Evolutionary conservation across 92 coral and sea anemone species (phyloP), one percentile per base, ranked within the genome.

Genomic region (Zoanthus sansibaricus): DNA sequence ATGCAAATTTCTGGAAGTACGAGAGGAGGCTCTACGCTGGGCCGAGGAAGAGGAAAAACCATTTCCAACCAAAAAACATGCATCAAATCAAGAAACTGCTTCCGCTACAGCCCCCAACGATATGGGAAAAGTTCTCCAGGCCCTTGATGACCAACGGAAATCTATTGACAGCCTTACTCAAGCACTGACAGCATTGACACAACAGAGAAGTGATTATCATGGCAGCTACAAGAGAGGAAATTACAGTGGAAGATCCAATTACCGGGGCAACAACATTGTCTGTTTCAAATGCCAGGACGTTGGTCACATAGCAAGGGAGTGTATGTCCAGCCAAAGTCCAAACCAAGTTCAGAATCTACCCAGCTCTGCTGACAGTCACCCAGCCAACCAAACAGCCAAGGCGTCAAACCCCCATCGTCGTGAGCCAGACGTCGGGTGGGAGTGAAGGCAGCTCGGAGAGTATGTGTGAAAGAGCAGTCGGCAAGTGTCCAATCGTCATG

Each of bases 11-110:
- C 91, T 88, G 62, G 80, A 91, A 72, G 77, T 91, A 17, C 18
- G 94, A 32, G 86, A 83, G 55, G 93, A 91, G 78, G 93, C 89
- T 3, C 55, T 91, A 44, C 83, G 72, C 62, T 91, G 89, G 93
- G 56, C 82, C 31, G 90, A 87, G 33, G 75, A 87, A 59, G 86
- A 69, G 8, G 90, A 87, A 45, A 79, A 87, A 31, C 72, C 85
- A 69, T 69, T 14, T 42, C 72, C 86, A 59, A 58, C 76, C 16
- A 87, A 48, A 32, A 87, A 33, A 45, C 52, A 78, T 79, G 86
- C 21, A 15, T 52, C 78, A 14, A 71, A 37, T 25, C 70, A 77
- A 55, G 86, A 79, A 78, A 72, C 86, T 30, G 79, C 77, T 70
- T 87, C 86, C 32, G 33, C 73, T 33, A 54, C 70, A 15, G 59